These are phyloP conservation scores for Clamator glandarius DNA, from an alignment of 2,797 vertebrate genomes.

Conservation along the genomic window DNA sequence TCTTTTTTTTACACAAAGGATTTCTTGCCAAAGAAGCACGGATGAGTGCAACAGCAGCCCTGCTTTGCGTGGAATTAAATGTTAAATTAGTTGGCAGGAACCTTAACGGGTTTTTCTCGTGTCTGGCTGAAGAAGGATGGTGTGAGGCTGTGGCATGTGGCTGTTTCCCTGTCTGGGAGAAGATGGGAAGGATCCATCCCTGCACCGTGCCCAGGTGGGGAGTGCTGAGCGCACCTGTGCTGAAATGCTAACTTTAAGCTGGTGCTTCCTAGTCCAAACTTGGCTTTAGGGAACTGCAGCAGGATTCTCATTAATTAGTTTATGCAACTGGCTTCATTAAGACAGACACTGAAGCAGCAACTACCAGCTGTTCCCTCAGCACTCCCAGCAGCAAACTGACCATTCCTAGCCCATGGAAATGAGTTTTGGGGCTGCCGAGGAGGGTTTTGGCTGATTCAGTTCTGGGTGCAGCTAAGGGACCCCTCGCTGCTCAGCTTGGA, in stretches of 20 bases:
- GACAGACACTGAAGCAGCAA: not conserved
- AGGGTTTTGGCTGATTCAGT: not conserved
- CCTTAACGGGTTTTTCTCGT: not conserved
- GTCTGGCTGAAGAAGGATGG: not conserved
- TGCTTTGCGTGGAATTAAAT: not conserved
- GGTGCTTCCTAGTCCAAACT: not conserved
- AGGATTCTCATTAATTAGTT: not conserved
- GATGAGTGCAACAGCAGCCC: not conserved
- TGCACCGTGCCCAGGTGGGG: not conserved
- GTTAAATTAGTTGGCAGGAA: not conserved
- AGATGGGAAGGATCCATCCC: not conserved
- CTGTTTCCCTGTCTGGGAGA: not conserved
- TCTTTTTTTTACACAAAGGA: not conserved
- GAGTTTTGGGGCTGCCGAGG: not conserved
- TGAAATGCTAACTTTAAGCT: not conserved
- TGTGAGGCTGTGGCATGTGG: accelerated
- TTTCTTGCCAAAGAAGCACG: not conserved
- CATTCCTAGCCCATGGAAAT: not conserved
- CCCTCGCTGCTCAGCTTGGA: no score
- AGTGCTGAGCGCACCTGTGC: not conserved
- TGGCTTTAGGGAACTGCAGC: not conserved
- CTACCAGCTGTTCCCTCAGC: not conserved
- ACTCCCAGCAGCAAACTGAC: not conserved
- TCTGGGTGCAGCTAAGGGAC: no score
- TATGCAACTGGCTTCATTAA: not conserved